These are phyloP conservation scores for Crotalus tigris DNA, from an alignment of 2,113 vertebrate species.

Conservation along the genomic window DNA sequence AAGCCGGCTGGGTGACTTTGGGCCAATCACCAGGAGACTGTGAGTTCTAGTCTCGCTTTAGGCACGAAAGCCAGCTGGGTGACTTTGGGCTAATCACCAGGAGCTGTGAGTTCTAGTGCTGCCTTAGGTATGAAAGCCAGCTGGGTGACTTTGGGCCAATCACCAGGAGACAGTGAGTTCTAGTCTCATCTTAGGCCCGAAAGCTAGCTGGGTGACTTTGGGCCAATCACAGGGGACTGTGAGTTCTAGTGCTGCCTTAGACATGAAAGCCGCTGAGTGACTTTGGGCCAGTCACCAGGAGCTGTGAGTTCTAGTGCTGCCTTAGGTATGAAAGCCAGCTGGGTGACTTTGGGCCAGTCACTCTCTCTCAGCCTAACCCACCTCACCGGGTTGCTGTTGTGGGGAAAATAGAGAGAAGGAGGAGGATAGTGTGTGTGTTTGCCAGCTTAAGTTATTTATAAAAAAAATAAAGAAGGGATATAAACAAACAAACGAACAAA, in stretches of 20 bases:
- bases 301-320: neutral
- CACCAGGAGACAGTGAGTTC: neutral
- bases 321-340: neutral
- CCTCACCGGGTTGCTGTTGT: neutral
- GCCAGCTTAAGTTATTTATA: neutral
- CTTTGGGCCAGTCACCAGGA: neutral
- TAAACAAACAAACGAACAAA: neutral
- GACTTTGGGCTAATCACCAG: neutral
- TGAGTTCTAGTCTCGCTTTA: neutral
- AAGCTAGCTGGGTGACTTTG: neutral
- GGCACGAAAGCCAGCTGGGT: too few species aligned
- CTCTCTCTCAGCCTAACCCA: neutral
- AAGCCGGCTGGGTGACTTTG: neutral
- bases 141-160: neutral
- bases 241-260: neutral
- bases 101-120: neutral
- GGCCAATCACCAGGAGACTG: neutral
- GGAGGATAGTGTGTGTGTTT: neutral
- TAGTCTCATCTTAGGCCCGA: fast-evolving
- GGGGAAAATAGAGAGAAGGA: neutral
- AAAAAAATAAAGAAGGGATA: neutral
- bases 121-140: neutral
- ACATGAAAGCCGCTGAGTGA: too few species aligned
- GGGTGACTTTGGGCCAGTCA: neutral
- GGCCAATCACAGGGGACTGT: neutral